Evolutionary conservation across 1,140 invertebrate species (phyloP).

Genomic region (Ladona fulva): DNA sequence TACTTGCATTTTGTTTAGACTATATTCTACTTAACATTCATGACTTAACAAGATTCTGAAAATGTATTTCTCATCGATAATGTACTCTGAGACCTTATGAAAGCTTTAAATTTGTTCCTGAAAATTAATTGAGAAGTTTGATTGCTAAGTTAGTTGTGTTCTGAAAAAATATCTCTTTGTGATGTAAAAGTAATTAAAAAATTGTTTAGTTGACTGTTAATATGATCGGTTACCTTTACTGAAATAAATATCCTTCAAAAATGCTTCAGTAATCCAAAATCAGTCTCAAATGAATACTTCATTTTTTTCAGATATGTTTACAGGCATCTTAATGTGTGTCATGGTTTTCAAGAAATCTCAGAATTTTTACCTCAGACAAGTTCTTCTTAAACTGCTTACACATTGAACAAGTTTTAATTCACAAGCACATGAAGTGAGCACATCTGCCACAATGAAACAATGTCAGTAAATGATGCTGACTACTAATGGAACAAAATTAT

Average conservation of each 20-base stretch:
- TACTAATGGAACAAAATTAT: neutral
- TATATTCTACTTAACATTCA: neutral
- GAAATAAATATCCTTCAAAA: neutral
- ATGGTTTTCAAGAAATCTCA: neutral
- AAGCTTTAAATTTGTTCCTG: too few relatives aligned
- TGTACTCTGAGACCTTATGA: neutral
- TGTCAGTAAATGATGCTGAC: neutral
- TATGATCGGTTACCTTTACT: neutral
- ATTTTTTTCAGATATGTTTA: neutral
- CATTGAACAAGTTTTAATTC: neutral
- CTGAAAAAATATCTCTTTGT: too few relatives aligned
- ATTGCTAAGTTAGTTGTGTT: too few relatives aligned
- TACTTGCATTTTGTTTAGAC: neutral
- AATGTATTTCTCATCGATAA: neutral
- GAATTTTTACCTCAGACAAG: neutral
- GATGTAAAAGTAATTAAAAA: too few relatives aligned
- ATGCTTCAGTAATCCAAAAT: neutral
- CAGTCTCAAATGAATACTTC: neutral
- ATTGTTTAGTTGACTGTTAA: neutral
- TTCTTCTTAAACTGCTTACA: neutral
- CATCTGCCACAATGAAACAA: neutral
- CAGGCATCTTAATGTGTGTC: neutral
- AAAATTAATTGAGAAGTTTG: too few relatives aligned
- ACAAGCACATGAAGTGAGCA: constrained; percentile 8
- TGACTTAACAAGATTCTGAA: neutral